phyloP scores from a whole-genome alignment of 2,797 vertebrate species.

The Anableps anableps region DNA sequence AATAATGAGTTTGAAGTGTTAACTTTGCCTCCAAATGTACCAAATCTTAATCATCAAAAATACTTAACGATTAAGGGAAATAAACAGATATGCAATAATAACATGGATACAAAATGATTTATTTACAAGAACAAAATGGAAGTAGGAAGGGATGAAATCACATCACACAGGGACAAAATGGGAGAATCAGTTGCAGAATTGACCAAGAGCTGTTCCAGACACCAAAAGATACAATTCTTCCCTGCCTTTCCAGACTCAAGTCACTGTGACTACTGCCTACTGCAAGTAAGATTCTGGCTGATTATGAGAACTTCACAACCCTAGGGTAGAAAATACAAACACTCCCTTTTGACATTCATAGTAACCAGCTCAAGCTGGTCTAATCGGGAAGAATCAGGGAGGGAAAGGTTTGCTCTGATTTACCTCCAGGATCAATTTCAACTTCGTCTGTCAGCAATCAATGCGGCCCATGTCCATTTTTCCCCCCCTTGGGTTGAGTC shows the following conservation, averaged over 20 bases:
- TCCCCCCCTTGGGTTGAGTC: constrained; percentile 41
- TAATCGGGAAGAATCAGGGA: constrained; percentile 23
- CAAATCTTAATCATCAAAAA: too few relatives aligned
- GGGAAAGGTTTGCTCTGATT: constrained; percentile 38
- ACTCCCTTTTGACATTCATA: not conserved
- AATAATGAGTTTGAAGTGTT: too few relatives aligned
- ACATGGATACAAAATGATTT: not conserved
- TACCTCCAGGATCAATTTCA: constrained; percentile 41
- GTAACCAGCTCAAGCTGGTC: constrained; percentile 16
- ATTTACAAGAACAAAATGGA: not conserved
- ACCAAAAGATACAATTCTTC: not conserved
- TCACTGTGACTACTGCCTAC: not conserved
- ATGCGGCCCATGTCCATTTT: constrained; percentile 8
- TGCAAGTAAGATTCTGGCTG: not conserved
- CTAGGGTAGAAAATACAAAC: not conserved
- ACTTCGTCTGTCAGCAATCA: constrained; percentile 59
- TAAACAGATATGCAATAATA: not conserved
- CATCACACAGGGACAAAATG: not conserved
- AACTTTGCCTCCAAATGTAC: too few relatives aligned
- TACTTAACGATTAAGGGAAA: not conserved
- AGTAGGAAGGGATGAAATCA: not conserved
- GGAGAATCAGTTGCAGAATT: not conserved
- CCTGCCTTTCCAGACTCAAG: not conserved
- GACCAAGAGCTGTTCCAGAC: not conserved
- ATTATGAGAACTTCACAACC: not conserved